A percentile compares a stretch with the other conserved stretches of the same genome.
Conservation (phyloP, 2,888 invertebrate genomes). For the Ryuthela nishihirai region DNA sequence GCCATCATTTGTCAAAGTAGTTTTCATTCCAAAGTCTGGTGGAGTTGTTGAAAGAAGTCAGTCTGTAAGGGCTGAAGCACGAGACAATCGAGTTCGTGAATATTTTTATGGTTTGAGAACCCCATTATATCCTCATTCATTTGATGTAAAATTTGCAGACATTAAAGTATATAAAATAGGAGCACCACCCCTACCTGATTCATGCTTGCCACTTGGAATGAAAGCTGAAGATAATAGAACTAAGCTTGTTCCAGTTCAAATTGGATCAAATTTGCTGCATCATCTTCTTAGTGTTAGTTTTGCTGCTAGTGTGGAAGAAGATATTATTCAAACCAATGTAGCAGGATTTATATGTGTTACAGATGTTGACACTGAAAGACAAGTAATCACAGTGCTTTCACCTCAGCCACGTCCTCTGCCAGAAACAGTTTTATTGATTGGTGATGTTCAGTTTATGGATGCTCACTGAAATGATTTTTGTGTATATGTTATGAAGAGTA, state of each 20-base stretch:
- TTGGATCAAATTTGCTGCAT: constrained; percentile 67
- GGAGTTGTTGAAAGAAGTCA: constrained; percentile 87
- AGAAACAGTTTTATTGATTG: constrained; percentile 76
- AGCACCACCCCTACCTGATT: constrained; percentile 86
- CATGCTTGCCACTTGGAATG: constrained; percentile 96
- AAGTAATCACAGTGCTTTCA: constrained; percentile 81
- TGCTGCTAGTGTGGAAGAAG: constrained; percentile 72
- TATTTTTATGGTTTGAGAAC: constrained; percentile 92
- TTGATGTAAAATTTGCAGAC: constrained; percentile 87
- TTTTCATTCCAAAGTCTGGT: constrained; percentile 90
- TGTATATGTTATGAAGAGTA: not conserved
- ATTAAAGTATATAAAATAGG: constrained; percentile 91
- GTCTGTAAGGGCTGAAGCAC: constrained; percentile 64
- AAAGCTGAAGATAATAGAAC: constrained; percentile 81
- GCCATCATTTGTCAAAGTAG: constrained; percentile 88
- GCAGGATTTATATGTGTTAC: constrained; percentile 86
- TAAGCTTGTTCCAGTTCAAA: constrained; percentile 75
- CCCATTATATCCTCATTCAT: constrained; percentile 82
- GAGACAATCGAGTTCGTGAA: constrained; percentile 79
- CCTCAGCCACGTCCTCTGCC: constrained; percentile 93
- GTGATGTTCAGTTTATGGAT: constrained; percentile 94
- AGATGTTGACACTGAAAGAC: constrained; percentile 83
- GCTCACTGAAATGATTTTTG: constrained; percentile 50
- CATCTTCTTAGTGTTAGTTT: constrained; percentile 85
- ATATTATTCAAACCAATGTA: constrained; percentile 79